Conservation (phyloP, 2,888 invertebrate genomes). For the Agrilus biguttatus region DNA sequence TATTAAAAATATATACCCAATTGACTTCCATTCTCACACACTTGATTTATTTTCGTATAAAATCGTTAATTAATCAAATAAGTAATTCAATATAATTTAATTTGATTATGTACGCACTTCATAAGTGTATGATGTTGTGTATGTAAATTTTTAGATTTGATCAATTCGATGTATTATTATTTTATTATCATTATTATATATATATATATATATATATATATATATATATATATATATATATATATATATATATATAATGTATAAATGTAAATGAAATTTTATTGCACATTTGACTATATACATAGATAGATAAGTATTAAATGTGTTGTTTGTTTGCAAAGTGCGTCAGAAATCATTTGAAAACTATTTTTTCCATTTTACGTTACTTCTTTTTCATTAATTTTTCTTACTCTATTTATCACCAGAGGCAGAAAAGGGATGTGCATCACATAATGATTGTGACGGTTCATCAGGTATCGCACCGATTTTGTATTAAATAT, state of each 20-base stretch:
- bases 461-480: constrained; percentile 74
- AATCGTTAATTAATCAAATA: no score
- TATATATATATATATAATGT: constrained; percentile 1
- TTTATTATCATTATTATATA: neutral
- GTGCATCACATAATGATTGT: constrained; percentile 87
- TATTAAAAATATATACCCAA: no score
- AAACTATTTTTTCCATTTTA: no score
- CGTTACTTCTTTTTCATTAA: no score
- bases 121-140: neutral
- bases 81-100: neutral
- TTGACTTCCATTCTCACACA: no score
- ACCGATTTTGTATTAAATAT: constrained; percentile 6
- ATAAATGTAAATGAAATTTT: neutral
- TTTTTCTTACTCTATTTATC: constrained; percentile 32
- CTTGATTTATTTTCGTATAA: no score
- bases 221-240: neutral
- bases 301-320: neutral
- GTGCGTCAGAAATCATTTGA: no score
- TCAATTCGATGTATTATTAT: neutral
- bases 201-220: neutral
- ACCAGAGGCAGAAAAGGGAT: constrained; percentile 72
- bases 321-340: neutral
- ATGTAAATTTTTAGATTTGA: neutral
- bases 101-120: no score
- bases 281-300: neutral